phyloP scores from a whole-genome alignment of 2,113 vertebrate genomes.

The Thomomys bottae region DNA sequence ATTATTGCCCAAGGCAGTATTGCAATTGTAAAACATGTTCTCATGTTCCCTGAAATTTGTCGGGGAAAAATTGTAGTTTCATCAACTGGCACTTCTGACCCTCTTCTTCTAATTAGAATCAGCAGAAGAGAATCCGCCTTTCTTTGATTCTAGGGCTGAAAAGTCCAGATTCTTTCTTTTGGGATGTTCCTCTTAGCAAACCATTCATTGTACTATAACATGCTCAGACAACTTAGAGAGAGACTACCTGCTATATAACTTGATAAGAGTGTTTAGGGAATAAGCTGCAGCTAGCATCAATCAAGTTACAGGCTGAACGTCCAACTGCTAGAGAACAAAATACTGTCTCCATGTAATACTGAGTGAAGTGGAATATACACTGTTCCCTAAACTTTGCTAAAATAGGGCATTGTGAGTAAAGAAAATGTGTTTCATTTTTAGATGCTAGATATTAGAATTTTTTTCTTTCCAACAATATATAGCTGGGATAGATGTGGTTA shows the following conservation, averaged over 20 bases:
- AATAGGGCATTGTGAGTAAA: background rate
- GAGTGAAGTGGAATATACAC: background rate
- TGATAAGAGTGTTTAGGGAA: background rate
- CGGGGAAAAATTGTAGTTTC: background rate
- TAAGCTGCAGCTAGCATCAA: background rate
- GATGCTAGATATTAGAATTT: no score
- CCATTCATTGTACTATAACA: background rate
- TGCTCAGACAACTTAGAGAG: background rate
- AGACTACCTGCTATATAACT: background rate
- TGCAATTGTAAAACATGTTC: background rate
- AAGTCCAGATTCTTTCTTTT: background rate
- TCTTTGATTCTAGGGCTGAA: background rate
- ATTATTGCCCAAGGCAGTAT: background rate
- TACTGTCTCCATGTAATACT: background rate
- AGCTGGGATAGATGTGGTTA: background rate
- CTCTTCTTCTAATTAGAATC: background rate
- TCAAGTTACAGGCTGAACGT: background rate
- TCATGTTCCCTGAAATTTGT: background rate
- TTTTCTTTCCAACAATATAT: background rate
- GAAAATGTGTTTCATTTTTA: no score
- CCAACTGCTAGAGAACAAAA: background rate
- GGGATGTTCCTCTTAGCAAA: background rate
- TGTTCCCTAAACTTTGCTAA: background rate
- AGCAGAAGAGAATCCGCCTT: background rate
- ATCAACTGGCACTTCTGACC: background rate